These are phyloP conservation scores for Phaetusa simplex DNA, from an alignment of 2,113 vertebrate genomes.

Conservation along the genomic window DNA sequence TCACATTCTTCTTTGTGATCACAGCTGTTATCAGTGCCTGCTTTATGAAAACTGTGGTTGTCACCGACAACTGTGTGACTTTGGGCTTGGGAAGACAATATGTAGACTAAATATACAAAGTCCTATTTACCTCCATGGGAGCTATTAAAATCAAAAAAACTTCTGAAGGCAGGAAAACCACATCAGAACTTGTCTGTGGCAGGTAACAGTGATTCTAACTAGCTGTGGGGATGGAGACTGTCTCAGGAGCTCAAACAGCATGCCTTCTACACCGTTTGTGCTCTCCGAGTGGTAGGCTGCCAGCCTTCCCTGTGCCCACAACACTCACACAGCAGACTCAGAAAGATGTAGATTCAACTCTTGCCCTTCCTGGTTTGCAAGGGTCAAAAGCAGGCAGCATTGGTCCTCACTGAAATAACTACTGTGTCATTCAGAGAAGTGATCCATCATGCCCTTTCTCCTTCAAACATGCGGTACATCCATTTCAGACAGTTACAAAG, in stretches of 20 bases:
- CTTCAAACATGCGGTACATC: not conserved
- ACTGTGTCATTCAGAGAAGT: not conserved
- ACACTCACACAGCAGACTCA: not conserved
- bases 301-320: fast-evolving
- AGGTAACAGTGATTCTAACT: not conserved
- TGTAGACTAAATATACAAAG: not conserved
- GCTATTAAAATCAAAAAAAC: not conserved
- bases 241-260: not conserved
- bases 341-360: not conserved
- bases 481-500: not conserved
- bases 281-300: not conserved
- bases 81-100: not conserved
- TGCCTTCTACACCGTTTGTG: not conserved
- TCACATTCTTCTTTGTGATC: not conserved
- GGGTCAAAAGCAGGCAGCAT: not conserved
- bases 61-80: not conserved
- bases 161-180: not conserved
- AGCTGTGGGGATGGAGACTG: not conserved
- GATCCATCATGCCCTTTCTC: not conserved
- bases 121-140: not conserved
- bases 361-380: not conserved
- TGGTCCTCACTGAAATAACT: not conserved
- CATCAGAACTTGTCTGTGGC: not conserved
- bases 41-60: not conserved
- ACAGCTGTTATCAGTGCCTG: not conserved